Percentiles rank a stretch among this genome's conserved stretches.
phyloP scores from a whole-genome alignment of 2,797 vertebrate genomes.

The Pyrocephalus nanus region DNA sequence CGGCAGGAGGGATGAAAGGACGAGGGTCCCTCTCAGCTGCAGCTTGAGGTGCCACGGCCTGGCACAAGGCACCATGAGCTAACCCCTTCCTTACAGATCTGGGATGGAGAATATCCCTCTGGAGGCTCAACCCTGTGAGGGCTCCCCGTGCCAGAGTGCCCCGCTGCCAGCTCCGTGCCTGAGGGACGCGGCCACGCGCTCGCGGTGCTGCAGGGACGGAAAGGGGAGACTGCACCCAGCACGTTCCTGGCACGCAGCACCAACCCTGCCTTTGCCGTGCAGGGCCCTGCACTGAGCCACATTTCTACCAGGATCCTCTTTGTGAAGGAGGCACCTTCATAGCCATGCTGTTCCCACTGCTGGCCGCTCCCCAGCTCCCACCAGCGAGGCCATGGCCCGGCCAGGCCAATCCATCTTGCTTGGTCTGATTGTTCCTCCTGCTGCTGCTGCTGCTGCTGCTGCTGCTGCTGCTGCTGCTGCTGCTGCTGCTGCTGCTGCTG shows the following conservation, averaged over 20 bases:
- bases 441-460: neutral
- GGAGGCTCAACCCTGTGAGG: neutral
- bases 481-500: neutral
- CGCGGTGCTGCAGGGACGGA: rapidly evolving
- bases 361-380: rapidly evolving
- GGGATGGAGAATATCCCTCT: neutral
- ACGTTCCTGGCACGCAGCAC: rapidly evolving
- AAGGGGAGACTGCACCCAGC: no score
- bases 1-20: neutral
- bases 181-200: rapidly evolving
- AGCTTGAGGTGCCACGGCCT: neutral
- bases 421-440: rapidly evolving
- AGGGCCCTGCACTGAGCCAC: rapidly evolving
- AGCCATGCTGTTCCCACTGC: neutral
- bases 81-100: neutral
- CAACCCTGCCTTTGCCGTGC: rapidly evolving
- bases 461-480: neutral
- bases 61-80: rapidly evolving
- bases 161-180: rapidly evolving
- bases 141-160: rapidly evolving
- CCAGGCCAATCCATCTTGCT: neutral
- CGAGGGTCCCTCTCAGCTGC: neutral
- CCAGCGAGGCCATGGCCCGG: rapidly evolving
- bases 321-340: neutral
- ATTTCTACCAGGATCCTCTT: neutral